These are phyloP conservation scores for Odontothrips loti DNA, from an alignment of 2,888 invertebrate species.

Conservation along the genomic window DNA sequence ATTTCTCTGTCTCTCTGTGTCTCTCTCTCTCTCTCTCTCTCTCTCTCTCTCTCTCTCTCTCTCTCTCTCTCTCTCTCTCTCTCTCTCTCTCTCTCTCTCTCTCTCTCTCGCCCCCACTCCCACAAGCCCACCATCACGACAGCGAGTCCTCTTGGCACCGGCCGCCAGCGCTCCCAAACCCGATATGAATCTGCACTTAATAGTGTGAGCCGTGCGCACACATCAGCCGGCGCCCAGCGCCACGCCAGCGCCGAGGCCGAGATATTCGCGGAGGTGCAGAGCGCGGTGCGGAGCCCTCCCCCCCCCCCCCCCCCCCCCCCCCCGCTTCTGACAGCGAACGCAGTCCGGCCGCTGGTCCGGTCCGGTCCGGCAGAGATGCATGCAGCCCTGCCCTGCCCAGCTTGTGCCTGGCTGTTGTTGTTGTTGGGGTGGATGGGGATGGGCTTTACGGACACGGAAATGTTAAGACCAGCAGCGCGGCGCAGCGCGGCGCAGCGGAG, in stretches of 20 bases:
- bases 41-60: conserved; percentile 23
- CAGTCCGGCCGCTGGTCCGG: too few relatives aligned
- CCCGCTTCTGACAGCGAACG: too few relatives aligned
- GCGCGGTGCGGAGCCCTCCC: too few relatives aligned
- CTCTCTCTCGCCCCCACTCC: not conserved
- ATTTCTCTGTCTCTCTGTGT: too few relatives aligned
- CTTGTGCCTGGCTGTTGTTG: not conserved
- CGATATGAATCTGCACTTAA: conserved; percentile 11
- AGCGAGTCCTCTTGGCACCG: not conserved
- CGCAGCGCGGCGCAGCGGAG: too few relatives aligned
- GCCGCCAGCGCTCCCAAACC: not conserved
- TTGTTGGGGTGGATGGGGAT: not conserved
- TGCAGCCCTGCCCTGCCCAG: not conserved
- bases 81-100: not conserved
- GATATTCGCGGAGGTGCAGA: too few relatives aligned
- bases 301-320: too few relatives aligned
- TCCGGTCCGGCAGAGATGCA: not conserved
- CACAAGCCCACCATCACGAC: not conserved
- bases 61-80: conserved; percentile 28
- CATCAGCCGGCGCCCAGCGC: too few relatives aligned
- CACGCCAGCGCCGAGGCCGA: not conserved
- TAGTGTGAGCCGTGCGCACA: not conserved
- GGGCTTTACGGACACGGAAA: too few relatives aligned
- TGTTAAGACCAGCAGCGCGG: too few relatives aligned
- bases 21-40: too few relatives aligned